Evolutionary conservation across 2,113 vertebrate genomes (phyloP), one percentile per base, ranked within the genome.

Genomic region (Isurus oxyrinchus): DNA sequence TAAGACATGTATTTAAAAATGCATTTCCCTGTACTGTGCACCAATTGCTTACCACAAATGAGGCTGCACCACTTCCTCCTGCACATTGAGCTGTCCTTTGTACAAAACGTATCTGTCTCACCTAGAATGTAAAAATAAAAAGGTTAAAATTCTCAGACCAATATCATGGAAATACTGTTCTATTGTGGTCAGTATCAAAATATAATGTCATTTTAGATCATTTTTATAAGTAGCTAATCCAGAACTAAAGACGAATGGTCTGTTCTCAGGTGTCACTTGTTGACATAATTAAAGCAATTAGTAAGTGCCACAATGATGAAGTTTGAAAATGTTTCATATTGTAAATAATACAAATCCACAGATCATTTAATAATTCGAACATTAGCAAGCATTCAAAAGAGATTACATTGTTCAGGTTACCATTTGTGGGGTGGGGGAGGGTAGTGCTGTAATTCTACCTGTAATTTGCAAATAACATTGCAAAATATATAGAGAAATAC

Each of bases 41-140:
- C 5, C 16, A 63, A 40, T 72, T 84, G 97, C 98, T 98, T 97
- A 99, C 99, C 98, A 99, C 98, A 98, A 99, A 99, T 88, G 99
- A 97, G 96, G 98, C 97, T 97, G 98, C 99, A 96, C 90, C 90
- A 94, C 98, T 99, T 40, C 98, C 98, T 97, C 98, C 97, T 97
- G 97, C 98, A 0, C 98, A 97, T 14, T 96, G 98, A 96, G 98
- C 97, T 84, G 99, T 98, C 96, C 97, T 97, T 96, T 99, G 99
- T 72, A 99, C 96, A 97, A 97, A 97, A 95, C 98, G 98, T 96
- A 98, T 97, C 96, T 98, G 98, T 97, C 97, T 98, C 96, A 98
- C 97, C 99, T 99, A 97, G 55, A 97, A 96, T 96, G 31, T 95
- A 97, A 96, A 3, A 61, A 84, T 59, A 14, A 61, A 96, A 96